phyloP scores from a whole-genome alignment of 1,140 invertebrate species.

The Ips nitidus region DNA sequence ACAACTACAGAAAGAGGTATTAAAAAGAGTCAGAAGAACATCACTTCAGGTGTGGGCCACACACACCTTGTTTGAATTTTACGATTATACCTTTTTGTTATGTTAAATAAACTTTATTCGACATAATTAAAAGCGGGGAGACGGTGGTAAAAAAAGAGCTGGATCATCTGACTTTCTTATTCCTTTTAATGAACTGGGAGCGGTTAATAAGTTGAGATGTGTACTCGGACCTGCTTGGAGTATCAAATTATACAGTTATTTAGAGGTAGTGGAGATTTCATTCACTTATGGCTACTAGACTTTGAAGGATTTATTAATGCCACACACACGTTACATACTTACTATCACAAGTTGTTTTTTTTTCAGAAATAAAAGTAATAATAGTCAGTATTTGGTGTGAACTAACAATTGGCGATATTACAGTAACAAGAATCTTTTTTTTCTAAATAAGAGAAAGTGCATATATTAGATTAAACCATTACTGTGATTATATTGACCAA shows the following conservation, averaged over 20 bases:
- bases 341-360: no score
- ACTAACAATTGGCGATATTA: no score
- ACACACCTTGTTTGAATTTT: constrained; percentile 34
- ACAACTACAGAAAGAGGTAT: constrained; percentile 21
- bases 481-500: no score
- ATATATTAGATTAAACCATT: no score
- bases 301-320: no score
- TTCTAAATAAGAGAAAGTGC: no score
- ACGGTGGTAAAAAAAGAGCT: constrained; percentile 10
- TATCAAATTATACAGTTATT: background rate
- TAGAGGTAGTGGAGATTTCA: no score
- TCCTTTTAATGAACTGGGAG: constrained; percentile 19
- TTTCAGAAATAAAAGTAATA: no score
- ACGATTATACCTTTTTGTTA: constrained; percentile 37
- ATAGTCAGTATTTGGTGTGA: no score
- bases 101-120: constrained; percentile 33
- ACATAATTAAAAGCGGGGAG: constrained; percentile 25
- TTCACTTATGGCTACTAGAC: no score
- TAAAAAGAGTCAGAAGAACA: constrained; percentile 17
- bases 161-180: background rate
- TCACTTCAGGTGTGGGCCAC: constrained; percentile 30
- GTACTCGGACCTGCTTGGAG: background rate
- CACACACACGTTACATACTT: no score
- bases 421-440: no score
- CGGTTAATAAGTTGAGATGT: constrained; percentile 19